Conservation (phyloP, 2,113 vertebrate species). For the Eulemur macaco region DNA sequence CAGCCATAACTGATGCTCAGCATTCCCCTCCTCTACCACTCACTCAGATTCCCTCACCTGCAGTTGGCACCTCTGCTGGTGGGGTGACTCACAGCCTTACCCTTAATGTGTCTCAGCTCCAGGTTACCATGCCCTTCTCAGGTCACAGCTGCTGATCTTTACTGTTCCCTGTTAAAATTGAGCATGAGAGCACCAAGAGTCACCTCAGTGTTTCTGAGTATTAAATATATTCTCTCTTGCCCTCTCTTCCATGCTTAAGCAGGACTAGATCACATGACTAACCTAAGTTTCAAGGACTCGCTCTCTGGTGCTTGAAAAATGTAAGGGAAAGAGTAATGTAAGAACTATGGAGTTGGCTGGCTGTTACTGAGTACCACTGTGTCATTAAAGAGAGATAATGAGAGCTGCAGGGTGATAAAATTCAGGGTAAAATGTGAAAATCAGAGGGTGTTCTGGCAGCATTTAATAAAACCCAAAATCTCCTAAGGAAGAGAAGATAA, state of each 20-base stretch:
- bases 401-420: neutral
- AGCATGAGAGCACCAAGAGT: neutral
- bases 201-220: neutral
- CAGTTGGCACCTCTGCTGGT: neutral
- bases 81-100: neutral
- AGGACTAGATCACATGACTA: neutral
- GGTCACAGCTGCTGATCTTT: neutral
- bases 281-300: neutral
- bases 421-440: neutral
- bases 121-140: neutral
- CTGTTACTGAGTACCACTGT: neutral
- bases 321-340: neutral
- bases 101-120: neutral
- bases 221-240: neutral
- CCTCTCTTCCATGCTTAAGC: no score
- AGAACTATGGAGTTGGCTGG: neutral
- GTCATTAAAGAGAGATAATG: neutral
- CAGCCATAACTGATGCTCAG: neutral
- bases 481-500: neutral
- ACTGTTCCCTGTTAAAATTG: neutral
- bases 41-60: neutral
- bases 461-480: neutral
- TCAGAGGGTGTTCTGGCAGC: neutral
- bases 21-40: neutral
- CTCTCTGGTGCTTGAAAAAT: neutral